Base-by-base conservation (phyloP, 2,113 vertebrate genomes). In the Peromyscus leucopus region DNA sequence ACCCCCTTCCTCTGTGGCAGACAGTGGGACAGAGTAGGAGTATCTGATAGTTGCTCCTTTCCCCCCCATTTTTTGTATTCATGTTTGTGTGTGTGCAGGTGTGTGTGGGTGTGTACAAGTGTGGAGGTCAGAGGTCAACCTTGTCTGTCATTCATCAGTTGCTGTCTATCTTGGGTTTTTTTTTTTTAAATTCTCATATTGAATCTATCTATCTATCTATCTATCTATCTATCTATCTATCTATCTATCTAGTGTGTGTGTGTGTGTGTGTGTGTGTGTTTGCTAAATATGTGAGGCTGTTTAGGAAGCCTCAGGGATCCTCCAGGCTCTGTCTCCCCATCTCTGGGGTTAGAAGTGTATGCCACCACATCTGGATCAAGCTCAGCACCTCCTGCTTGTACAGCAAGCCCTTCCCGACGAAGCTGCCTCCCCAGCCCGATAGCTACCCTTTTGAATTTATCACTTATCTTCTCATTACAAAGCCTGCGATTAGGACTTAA, bases 401-500 rank as follows among this genome's bases (percentile, higher is more conserved):
- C 21, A 22, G 42, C 21, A 55, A 87, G 19, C 39, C 1, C 17
- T 69, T 69, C 48, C 84, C 0, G 63, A 71, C 65, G 12, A n/a
- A 22, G 11, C 42, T 51, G 17, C n/a, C 85, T 87, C 42, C 21
- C 46, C 12, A 71, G 46, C 39, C 26, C 59, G 21, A 11, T 12
- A 48, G 16, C 83, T 46, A 69, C 63, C 39, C 46, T 74, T 69
- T 67, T 42, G 69, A 92, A 57, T 79, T 89, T 36, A 55, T 65
- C 91, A 39, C 46, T 78, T 82, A 17, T 46, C 80, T 63, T 59
- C 31, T 13, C 4, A 19, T 55, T 17, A 13, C 59, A 48, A 91
- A 26, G 72, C 61, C 57, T 95, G 19, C 95, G 92, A n/a, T 92
- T 12, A 16, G 65, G 28, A 65, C 83, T 90, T 83, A 84, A 82